A percentile compares a stretch with the other conserved stretches of the same genome.
Evolutionary conservation across 2,113 vertebrate species (phyloP).

Genomic region (Dicrurus megarhynchus): DNA sequence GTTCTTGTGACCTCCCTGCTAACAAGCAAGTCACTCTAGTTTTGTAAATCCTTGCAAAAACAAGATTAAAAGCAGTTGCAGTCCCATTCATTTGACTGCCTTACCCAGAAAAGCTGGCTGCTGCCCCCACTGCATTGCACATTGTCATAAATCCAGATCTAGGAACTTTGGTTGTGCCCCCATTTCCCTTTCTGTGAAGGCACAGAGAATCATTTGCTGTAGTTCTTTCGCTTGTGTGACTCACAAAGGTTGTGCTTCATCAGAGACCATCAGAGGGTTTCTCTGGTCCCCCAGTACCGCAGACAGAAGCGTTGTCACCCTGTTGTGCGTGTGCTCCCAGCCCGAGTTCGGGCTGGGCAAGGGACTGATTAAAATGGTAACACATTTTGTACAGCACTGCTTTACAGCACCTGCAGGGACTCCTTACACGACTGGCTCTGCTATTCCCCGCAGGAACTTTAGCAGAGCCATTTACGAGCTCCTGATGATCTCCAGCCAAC

Average conservation of each 20-base stretch:
- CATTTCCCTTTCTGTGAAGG: neutral
- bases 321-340: accelerated
- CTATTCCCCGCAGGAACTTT: accelerated
- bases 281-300: neutral
- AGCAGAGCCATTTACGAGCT: neutral
- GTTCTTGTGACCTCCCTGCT: neutral
- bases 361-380: too few relatives aligned
- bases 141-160: neutral
- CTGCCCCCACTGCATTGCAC: neutral
- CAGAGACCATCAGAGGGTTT: neutral
- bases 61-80: neutral
- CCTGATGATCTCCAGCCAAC: neutral
- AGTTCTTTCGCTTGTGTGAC: neutral
- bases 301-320: neutral
- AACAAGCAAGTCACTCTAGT: neutral
- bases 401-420: neutral
- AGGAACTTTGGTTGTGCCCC: accelerated
- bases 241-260: neutral
- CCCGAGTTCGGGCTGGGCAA: neutral
- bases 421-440: neutral
- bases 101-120: neutral
- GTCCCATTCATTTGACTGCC: neutral
- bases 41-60: neutral
- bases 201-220: neutral
- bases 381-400: neutral